These are phyloP conservation scores for Hoplostethus mediterraneus DNA, from an alignment of 2,797 vertebrate genomes.

Conservation along the genomic window DNA sequence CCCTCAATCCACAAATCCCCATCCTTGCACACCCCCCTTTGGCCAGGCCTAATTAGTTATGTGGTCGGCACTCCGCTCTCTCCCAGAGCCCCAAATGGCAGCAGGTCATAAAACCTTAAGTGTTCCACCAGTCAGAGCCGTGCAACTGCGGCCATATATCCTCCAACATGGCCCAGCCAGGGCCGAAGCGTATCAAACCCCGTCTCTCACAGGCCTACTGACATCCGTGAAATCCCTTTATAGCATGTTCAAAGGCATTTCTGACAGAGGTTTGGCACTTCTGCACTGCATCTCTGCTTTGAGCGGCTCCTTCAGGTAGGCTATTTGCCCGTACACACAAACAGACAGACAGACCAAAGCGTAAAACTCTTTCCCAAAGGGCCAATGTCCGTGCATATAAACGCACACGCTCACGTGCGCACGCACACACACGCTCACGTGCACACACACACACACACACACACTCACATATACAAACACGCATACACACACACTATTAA, in stretches of 20 bases:
- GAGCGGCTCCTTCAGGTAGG: slow-evolving; percentile 47
- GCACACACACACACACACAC: slow-evolving; percentile 26
- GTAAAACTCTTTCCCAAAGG: slow-evolving; percentile 50
- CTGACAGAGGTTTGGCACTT: slow-evolving; percentile 74
- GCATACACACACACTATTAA: slow-evolving; percentile 46
- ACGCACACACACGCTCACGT: slow-evolving; percentile 28
- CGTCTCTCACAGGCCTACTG: slow-evolving; percentile 74
- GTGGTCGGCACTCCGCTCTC: slow-evolving; percentile 76
- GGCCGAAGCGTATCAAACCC: slow-evolving; percentile 83
- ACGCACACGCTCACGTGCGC: not conserved
- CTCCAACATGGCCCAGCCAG: slow-evolving; percentile 66
- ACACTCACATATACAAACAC: not conserved
- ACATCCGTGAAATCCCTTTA: slow-evolving; percentile 84
- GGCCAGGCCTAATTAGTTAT: slow-evolving; percentile 82
- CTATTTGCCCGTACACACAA: slow-evolving; percentile 31
- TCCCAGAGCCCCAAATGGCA: slow-evolving; percentile 82
- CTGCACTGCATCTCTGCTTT: slow-evolving; percentile 64
- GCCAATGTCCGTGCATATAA: slow-evolving; percentile 28
- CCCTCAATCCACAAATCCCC: slow-evolving; percentile 74
- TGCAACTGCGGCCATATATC: slow-evolving; percentile 81
- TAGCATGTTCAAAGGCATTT: slow-evolving; percentile 79
- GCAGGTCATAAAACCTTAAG: slow-evolving; percentile 90
- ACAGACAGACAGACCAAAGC: slow-evolving; percentile 35
- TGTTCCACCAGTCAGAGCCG: slow-evolving; percentile 87
- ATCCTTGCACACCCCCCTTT: slow-evolving; percentile 54